phyloP scores from a whole-genome alignment of 2,113 vertebrate species.

The Cardinalis cardinalis region DNA sequence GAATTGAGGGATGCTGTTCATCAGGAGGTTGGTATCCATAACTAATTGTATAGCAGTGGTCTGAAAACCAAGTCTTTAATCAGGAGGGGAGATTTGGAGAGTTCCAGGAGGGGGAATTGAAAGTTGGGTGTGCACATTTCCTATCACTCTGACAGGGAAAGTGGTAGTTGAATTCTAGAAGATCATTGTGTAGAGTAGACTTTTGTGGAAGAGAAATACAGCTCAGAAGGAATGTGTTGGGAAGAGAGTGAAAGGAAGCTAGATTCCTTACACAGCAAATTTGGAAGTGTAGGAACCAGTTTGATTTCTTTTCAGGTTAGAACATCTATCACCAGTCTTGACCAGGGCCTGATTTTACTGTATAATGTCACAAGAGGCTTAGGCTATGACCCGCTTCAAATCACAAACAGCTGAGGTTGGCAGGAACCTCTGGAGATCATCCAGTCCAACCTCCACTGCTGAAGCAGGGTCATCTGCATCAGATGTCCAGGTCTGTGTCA shows the following conservation, averaged over 20 bases:
- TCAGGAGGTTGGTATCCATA: not conserved
- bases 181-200: not conserved
- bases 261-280: not conserved
- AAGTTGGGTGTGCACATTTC: not conserved
- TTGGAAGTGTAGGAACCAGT: not conserved
- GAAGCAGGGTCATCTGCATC: not conserved
- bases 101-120: not conserved
- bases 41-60: not conserved
- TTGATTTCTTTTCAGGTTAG: not conserved
- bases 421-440: not conserved
- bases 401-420: not conserved
- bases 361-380: not conserved
- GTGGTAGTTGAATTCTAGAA: not conserved
- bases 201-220: not conserved
- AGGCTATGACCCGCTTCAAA: not conserved
- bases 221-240: not conserved
- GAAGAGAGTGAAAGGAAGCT: not conserved
- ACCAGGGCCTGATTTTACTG: not conserved
- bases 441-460: not conserved
- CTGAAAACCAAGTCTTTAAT: not conserved
- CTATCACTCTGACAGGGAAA: not conserved
- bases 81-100: not conserved
- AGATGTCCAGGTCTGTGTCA: not conserved
- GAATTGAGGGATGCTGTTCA: not conserved
- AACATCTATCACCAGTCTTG: not conserved